Conservation (phyloP, 1,140 invertebrate genomes). For the Thaumetopoea pityocampa region DNA sequence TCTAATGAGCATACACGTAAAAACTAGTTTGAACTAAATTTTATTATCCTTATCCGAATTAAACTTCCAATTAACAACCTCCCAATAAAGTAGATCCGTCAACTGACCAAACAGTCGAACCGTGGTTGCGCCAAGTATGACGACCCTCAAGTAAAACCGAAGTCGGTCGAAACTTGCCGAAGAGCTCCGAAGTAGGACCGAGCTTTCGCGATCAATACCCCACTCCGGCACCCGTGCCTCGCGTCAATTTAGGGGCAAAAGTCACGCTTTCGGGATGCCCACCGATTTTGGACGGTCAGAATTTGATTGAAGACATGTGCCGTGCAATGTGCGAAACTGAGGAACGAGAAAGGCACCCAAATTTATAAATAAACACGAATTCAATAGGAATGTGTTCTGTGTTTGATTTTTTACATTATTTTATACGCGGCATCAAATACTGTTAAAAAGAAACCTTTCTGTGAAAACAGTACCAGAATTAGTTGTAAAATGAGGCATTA, state of each 20-base stretch:
- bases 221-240: constrained; percentile 41
- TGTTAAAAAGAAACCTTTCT: no score
- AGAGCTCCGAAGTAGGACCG: constrained; percentile 29
- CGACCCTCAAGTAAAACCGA: constrained; percentile 47
- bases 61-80: constrained; percentile 52
- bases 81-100: constrained; percentile 50
- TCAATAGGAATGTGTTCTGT: no score
- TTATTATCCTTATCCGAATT: constrained; percentile 64
- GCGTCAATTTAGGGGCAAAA: constrained; percentile 65
- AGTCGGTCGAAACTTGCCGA: constrained; percentile 34
- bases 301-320: constrained; percentile 46
- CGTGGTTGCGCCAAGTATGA: constrained; percentile 29
- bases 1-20: no score
- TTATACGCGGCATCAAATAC: no score
- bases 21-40: constrained; percentile 11
- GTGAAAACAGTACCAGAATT: no score
- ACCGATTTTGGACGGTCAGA: constrained; percentile 52
- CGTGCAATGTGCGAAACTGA: no score
- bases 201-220: constrained; percentile 60
- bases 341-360: no score
- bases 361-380: no score
- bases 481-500: no score
- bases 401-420: no score
- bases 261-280: constrained; percentile 63
- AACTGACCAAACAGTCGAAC: constrained; percentile 48